Percentiles rank a stretch among this genome's conserved stretches.
Evolutionary conservation across 2,797 vertebrate species (phyloP).

Genomic region (Momotus momota): DNA sequence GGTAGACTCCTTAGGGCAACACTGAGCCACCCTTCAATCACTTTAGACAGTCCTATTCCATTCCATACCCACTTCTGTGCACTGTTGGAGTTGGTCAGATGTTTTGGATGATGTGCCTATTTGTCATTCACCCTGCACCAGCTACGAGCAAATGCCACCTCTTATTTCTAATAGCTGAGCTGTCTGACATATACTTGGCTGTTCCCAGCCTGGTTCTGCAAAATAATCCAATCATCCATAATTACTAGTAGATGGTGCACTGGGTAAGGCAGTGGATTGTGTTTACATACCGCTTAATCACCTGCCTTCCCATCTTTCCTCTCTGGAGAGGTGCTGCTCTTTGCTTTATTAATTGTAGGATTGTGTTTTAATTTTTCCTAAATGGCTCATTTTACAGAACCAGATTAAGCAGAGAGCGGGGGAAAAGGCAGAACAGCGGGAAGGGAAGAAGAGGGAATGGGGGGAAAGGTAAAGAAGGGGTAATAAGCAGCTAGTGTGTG

Average conservation of each 20-base stretch:
- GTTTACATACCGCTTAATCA: neutral
- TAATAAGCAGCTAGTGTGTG: neutral
- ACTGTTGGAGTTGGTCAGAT: neutral
- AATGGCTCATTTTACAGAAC: neutral
- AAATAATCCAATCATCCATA: neutral
- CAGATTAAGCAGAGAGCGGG: neutral
- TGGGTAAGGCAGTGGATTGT: neutral
- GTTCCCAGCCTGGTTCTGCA: neutral
- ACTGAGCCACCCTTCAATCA: neutral
- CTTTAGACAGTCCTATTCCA: neutral
- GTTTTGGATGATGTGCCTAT: neutral
- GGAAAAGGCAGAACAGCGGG: neutral
- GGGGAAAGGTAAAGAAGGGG: neutral
- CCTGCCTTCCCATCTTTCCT: neutral
- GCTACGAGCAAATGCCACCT: neutral
- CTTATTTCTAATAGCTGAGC: neutral
- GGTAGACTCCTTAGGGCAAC: accelerated
- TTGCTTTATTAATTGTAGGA: neutral
- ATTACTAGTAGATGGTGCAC: neutral
- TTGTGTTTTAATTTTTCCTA: neutral
- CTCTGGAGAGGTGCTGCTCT: neutral
- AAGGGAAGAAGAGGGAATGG: neutral
- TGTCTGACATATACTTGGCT: neutral
- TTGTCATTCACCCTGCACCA: neutral
- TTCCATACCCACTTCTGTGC: neutral